Percentiles rank a stretch among this genome's conserved stretches.
These are phyloP conservation scores for Diarsia rubi DNA, from an alignment of 2,888 invertebrate species.

Conservation along the genomic window DNA sequence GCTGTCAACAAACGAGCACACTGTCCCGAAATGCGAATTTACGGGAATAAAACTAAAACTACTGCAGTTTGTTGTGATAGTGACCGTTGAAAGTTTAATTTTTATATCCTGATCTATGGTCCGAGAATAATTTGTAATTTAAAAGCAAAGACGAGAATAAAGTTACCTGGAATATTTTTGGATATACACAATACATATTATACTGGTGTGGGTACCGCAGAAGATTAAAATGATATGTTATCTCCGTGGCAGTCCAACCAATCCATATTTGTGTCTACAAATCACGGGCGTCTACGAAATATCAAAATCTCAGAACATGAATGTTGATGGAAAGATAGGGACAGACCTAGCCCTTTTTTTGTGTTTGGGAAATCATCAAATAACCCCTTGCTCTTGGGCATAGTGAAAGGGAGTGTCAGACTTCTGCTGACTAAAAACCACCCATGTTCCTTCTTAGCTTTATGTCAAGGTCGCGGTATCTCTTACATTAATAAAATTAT, in stretches of 20 bases:
- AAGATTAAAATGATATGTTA: too few species aligned
- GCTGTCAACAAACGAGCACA: conserved; percentile 14
- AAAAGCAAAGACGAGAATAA: neutral
- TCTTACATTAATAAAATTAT: too few species aligned
- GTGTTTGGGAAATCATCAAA: too few species aligned
- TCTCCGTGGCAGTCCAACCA: neutral
- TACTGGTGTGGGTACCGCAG: too few species aligned
- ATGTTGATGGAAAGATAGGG: too few species aligned
- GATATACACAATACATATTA: neutral
- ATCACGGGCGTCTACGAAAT: neutral
- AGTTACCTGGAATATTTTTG: neutral
- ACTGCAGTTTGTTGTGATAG: conserved; percentile 1
- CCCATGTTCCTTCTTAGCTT: too few species aligned
- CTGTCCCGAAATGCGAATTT: conserved; percentile 13
- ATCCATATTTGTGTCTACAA: neutral
- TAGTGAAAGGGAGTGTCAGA: too few species aligned
- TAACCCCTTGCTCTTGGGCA: too few species aligned
- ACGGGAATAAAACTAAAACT: conserved; percentile 1
- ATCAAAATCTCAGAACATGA: too few species aligned
- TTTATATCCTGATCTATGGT: neutral
- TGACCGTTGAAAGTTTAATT: conserved; percentile 9
- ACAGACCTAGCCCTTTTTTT: too few species aligned
- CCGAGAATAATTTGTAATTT: neutral
- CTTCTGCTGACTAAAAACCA: too few species aligned
- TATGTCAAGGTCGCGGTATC: too few species aligned